These are phyloP conservation scores for Eupithecia insigniata DNA, from an alignment of 2,888 invertebrate species.

Conservation along the genomic window DNA sequence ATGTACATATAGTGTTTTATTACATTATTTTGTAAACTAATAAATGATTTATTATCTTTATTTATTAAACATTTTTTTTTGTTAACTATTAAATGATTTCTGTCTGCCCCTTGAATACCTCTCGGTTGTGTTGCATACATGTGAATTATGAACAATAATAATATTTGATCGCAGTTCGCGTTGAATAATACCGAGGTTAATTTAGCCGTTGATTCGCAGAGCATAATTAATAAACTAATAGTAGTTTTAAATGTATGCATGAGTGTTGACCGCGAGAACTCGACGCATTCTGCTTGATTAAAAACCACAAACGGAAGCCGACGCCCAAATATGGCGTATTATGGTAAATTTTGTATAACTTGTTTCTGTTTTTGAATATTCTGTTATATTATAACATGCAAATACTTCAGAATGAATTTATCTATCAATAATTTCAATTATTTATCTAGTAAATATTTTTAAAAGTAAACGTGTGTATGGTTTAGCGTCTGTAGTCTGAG, in stretches of 20 bases:
- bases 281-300: slow-evolving; percentile 64
- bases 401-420: not conserved
- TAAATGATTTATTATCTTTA: too few relatives aligned
- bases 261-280: slow-evolving; percentile 67
- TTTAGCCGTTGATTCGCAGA: slow-evolving; percentile 57
- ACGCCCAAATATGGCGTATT: slow-evolving; percentile 1
- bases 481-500: not conserved
- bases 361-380: not conserved
- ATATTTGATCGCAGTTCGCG: not conserved
- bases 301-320: slow-evolving; percentile 55
- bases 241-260: slow-evolving; percentile 63
- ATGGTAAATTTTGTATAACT: not conserved
- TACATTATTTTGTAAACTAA: too few relatives aligned
- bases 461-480: not conserved
- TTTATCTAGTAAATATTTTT: not conserved
- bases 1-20: too few relatives aligned
- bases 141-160: not conserved
- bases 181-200: slow-evolving; percentile 46
- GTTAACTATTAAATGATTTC: too few relatives aligned
- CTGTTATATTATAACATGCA: not conserved
- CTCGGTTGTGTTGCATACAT: not conserved
- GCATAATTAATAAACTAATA: slow-evolving; percentile 75
- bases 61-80: too few relatives aligned
- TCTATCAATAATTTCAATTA: not conserved
- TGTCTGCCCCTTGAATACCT: not conserved